Conservation (phyloP, 2,888 invertebrate species). For the Hypolimnas misippus region DNA sequence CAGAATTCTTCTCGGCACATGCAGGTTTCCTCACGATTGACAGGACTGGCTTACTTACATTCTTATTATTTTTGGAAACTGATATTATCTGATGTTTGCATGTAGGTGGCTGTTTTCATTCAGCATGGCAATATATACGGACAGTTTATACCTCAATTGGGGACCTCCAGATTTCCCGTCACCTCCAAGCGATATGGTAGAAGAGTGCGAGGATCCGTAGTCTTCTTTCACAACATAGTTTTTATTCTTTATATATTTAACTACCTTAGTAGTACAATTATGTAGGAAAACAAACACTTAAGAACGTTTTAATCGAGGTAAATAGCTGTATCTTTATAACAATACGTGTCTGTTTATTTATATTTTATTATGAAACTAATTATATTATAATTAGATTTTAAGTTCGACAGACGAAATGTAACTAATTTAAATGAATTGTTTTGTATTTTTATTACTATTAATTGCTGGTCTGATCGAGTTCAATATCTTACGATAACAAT, state of each 20-base stretch:
- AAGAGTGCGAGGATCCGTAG: constrained; percentile 63
- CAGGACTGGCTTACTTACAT: no score
- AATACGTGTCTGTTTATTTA: constrained; percentile 10
- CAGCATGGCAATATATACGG: constrained; percentile 60
- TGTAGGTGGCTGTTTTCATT: constrained; percentile 66
- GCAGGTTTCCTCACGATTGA: no score
- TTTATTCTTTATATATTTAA: constrained; percentile 5
- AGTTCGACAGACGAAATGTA: constrained; percentile 10
- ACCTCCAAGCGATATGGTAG: constrained; percentile 71
- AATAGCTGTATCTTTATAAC: constrained; percentile 4
- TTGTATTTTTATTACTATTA: neutral
- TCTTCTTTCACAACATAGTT: neutral
- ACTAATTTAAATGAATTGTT: neutral
- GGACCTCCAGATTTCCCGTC: constrained; percentile 64
- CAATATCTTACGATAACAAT: no score
- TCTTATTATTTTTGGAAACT: no score
- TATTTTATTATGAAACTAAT: constrained; percentile 1
- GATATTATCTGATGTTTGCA: neutral
- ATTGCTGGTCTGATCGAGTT: no score
- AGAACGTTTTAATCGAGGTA: neutral
- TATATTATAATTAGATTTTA: constrained; percentile 10
- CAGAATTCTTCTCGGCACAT: no score
- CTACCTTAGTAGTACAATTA: neutral
- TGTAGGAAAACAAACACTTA: neutral
- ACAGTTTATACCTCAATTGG: constrained; percentile 64